Base-by-base conservation (phyloP, 2,888 invertebrate species). In the Conus canariensis region DNA sequence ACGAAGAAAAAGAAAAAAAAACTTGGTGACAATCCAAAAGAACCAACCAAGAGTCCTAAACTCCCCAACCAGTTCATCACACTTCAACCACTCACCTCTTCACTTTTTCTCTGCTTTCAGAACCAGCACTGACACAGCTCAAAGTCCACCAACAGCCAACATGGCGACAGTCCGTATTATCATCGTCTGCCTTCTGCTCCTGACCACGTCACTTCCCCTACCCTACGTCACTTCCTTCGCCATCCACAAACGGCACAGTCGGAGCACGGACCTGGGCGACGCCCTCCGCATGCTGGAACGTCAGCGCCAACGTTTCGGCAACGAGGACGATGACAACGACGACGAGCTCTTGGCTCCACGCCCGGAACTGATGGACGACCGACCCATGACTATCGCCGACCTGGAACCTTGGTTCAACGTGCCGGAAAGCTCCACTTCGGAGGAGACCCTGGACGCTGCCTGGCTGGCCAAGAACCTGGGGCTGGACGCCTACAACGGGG, bases 261-360 rank as follows among this genome's bases (percentile, higher is more conserved):
- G 90, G 22, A 90, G 89, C 87, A 85, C 91, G 9, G 92, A 92
- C 89, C 89, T 92, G 6, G 90, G 90, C 12, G 90, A 91, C 3
- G 92, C 92, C 16, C 88, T 92, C 4, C 89, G 90, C 60, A 89
- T 92, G 22, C 90, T 93, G 25, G 92, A 93, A 83, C 89, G 92
- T 12, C 91, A 92, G 77, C 82, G 91, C 70, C 85, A 91, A 77
- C 91, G 91, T 22, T 88, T 89, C 25, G 89, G 60, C 16, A 88
- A 67, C 45, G 89, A 64, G 30, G 56, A 56, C 6, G 80, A 80
- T 6, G 64, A 64, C 16, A 16, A 7, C 16, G 64, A 7, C 64
- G 64, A 64, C 12, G 45, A 25, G 19, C 80, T 85, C 59, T 19
- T 91, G 25, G 25, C 58, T 25, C 25, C 85, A 0, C 64, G 87